Evolutionary conservation across 2,888 invertebrate species (phyloP).

Genomic region (Nephrotoma appendiculata): DNA sequence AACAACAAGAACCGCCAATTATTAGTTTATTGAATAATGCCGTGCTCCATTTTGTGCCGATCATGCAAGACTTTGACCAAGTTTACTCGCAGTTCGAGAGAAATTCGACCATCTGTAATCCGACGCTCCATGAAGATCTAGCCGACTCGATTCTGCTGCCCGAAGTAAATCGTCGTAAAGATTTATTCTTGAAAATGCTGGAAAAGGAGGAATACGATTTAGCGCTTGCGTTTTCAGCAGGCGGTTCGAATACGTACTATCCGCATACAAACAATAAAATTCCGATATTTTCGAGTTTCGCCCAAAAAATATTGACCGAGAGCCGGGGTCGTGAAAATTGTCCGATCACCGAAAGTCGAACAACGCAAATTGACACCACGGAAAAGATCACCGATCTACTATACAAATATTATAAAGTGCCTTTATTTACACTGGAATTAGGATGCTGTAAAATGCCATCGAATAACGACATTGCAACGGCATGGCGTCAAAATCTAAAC

Average conservation of each 20-base stretch:
- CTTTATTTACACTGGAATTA: constrained; percentile 55
- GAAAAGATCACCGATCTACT: constrained; percentile 42
- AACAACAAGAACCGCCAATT: constrained; percentile 50
- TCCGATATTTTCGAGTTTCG: constrained; percentile 23
- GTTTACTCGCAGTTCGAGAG: constrained; percentile 21
- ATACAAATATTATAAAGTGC: constrained; percentile 45
- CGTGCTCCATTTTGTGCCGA: constrained; percentile 68
- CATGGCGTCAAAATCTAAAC: constrained; percentile 55
- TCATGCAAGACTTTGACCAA: constrained; percentile 21
- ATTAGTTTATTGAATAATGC: constrained; percentile 48
- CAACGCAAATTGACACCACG: constrained; percentile 23
- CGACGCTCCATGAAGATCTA: constrained; percentile 37
- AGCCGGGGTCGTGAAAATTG: constrained; percentile 22
- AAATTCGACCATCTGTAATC: constrained; percentile 28
- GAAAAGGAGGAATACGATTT: constrained; percentile 52
- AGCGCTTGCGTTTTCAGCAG: constrained; percentile 59
- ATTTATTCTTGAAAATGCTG: constrained; percentile 47
- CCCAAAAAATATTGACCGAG: constrained; percentile 24
- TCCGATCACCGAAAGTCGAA: constrained; percentile 18
- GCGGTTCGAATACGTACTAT: constrained; percentile 46
- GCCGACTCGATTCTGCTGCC: constrained; percentile 45
- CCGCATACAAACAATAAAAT: constrained; percentile 18
- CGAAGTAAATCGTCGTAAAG: constrained; percentile 21
- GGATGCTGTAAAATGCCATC: constrained; percentile 74
- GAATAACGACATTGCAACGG: constrained; percentile 45